Base-by-base conservation (phyloP, 2,797 vertebrate genomes). In the Paratrypauchen microcephalus region DNA sequence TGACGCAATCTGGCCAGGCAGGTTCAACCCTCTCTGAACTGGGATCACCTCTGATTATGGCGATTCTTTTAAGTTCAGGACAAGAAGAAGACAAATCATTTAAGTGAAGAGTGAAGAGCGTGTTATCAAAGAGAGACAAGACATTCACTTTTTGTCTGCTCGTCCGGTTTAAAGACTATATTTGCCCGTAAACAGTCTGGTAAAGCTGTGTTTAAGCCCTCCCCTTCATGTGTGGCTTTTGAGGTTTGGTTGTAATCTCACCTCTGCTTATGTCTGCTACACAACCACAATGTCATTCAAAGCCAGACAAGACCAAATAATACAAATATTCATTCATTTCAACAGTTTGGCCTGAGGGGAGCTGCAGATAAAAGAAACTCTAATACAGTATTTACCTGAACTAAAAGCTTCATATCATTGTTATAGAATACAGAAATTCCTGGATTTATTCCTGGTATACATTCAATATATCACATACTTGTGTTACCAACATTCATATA, bases 41-140 rank as follows among this genome's bases (percentile, higher is more conserved):
- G 67, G 75, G 75, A 83, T 87, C 80, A 72, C 58, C 52, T 83
- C 69, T 87, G 88, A 87, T 91, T 84, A 83, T 65, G 66, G 71
- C 71, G 83, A 90, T 90, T 80, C 81, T 78, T 57, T 54, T 16
- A 68, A 73, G 69, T 74, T 75, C 60, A 65, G 69, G 65, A 59
- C 70, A 83, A 73, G 82, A 60, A 63, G 64, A 80, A 67, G 72
- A 75, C 60, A 57, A 74, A 72, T 57, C 32, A 24, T 41, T 67
- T 56, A 18, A 23, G 63, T 66, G 62, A 55, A 55, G 58, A 70
- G 30, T 55, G 19, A 61, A 13, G 47, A 77, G 68, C 56, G 57
- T 48, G 26, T 72, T 59, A 72, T 76, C 71, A 36, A 11, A 54
- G 55, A 11, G 62, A 54, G 68, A 63, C 15, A 0, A 72, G 73